These are phyloP conservation scores for Nomada goodeniana DNA, from an alignment of 2,888 invertebrate genomes.

Conservation along the genomic window DNA sequence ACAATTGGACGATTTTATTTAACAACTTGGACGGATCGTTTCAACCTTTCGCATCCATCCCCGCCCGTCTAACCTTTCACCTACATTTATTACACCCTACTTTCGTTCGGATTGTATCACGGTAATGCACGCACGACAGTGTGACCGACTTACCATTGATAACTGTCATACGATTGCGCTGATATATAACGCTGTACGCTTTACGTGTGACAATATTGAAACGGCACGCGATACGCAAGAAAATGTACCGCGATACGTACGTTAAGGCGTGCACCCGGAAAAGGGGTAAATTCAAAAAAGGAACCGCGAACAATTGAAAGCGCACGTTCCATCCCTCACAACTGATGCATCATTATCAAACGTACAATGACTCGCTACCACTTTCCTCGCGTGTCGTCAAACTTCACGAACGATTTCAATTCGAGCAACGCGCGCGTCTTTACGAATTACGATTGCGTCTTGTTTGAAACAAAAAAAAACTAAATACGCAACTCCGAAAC, in stretches of 20 bases:
- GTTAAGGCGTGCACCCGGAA: neutral
- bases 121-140: conserved; percentile 25
- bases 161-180: neutral
- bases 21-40: conserved; percentile 11
- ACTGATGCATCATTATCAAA: conserved; percentile 29
- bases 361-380: neutral
- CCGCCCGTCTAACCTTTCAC: neutral
- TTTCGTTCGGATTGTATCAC: neutral
- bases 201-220: neutral
- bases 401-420: no score
- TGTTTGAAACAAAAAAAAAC: neutral
- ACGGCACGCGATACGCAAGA: neutral
- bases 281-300: neutral
- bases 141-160: neutral
- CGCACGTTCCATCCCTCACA: neutral
- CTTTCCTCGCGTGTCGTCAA: no score
- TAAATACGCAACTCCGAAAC: neutral
- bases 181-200: neutral
- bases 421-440: no score
- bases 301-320: neutral
- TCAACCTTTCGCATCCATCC: neutral
- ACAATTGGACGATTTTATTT: neutral
- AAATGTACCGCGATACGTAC: neutral
- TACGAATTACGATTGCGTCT: no score
- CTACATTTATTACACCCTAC: neutral